phyloP scores from a whole-genome alignment of 2,888 invertebrate species.

The Nudaria mundana region DNA sequence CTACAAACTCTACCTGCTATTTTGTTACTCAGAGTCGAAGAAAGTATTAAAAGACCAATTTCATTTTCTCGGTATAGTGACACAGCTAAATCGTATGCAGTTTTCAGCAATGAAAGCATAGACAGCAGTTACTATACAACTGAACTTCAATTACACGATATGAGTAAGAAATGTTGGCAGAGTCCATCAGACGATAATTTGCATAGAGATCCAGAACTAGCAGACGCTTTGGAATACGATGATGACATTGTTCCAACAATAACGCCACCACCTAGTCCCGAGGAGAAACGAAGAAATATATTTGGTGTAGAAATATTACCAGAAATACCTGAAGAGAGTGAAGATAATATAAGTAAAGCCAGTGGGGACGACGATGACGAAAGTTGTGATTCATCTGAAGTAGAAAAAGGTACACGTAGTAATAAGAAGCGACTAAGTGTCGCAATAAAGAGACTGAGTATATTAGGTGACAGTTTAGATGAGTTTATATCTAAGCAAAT shows the following conservation, averaged over 20 bases:
- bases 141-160: constrained; percentile 65
- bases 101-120: constrained; percentile 58
- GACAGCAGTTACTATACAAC: constrained; percentile 49
- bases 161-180: constrained; percentile 71
- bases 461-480: constrained; percentile 73
- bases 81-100: constrained; percentile 60
- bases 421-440: constrained; percentile 63
- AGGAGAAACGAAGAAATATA: constrained; percentile 70
- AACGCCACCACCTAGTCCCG: constrained; percentile 71
- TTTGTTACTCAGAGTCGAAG: constrained; percentile 58
- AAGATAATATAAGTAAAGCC: constrained; percentile 1
- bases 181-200: constrained; percentile 71
- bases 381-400: constrained; percentile 36
- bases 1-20: constrained; percentile 68
- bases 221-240: constrained; percentile 37
- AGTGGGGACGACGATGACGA: constrained; percentile 51
- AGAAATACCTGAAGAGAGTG: constrained; percentile 76
- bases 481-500: constrained; percentile 70
- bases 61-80: constrained; percentile 65
- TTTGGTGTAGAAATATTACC: constrained; percentile 78
- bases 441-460: constrained; percentile 76
- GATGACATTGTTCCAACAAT: constrained; percentile 50
- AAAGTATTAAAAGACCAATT: constrained; percentile 46
- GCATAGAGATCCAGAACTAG: constrained; percentile 44
- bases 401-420: constrained; percentile 37